Base-by-base conservation (phyloP, 2,113 vertebrate species). In the Hippoglossus stenolepis region DNA sequence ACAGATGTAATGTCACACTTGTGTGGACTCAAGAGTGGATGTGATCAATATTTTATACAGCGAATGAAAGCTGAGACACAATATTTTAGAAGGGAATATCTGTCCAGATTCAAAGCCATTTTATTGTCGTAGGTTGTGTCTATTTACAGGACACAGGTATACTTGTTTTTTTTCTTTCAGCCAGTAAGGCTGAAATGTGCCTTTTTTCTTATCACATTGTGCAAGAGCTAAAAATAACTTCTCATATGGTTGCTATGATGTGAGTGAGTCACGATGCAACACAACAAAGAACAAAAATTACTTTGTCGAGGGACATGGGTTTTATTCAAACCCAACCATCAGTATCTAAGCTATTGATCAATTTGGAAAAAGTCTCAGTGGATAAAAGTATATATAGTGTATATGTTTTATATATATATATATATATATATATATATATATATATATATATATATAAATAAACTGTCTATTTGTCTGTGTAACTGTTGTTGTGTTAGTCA, bases 401-500 rank as follows among this genome's bases (percentile, higher is more conserved):
- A 6, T 31, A 31, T 31, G 31, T 31, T 31, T 31, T 12, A 4
- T 23, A 20, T 24, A 13, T 5, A 6, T 5, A 31, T 31, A 31
- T 1, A 31, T 67, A 10, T 6, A 6, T 31, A 6, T 57, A 13
- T 12, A 4, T 23, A 20, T 24, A 12, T 67, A 12, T n/a, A 4
- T 54, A 31, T 12, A 4, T 23, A 20, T 24, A 13, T 5, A 6
- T 5, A 31, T 31, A 31, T 1, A 31, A 7, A 31, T 31, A 1
- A 31, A 31, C 31, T 31, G 31, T 31, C 31, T 0, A 4, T 63
- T 8, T 71, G n/a, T 28, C 2, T 73, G 58, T 59, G 40, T 21
- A 63, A 79, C 11, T 74, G 24, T 47, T 64, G 53, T 68, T 80
- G 35, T 70, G 20, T 51, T 49, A 21, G 24, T 35, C 31, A 31